Evolutionary conservation across 1,140 invertebrate species (phyloP).

Genomic region (Ladona fulva): DNA sequence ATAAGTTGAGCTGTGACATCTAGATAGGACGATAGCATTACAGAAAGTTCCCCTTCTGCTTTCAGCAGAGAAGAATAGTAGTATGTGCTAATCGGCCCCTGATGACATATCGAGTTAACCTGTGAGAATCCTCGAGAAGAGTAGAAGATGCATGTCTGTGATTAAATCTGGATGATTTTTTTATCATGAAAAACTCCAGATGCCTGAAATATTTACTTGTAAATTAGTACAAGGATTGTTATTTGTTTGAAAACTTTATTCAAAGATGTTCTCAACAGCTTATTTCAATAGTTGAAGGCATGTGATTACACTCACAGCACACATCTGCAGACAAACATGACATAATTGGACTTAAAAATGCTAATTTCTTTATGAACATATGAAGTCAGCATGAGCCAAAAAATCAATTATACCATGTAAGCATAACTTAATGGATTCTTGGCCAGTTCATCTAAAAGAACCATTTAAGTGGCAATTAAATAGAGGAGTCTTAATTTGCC

Average conservation of each 20-base stretch:
- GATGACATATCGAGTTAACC: too few relatives aligned
- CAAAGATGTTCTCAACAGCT: conserved; percentile 6
- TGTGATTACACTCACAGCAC: conserved; percentile 4
- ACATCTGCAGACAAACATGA: not conserved
- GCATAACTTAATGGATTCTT: not conserved
- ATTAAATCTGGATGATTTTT: not conserved
- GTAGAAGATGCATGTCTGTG: not conserved
- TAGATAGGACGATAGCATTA: too few relatives aligned
- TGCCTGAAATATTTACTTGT: not conserved
- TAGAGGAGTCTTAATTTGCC: too few relatives aligned
- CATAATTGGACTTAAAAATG: not conserved
- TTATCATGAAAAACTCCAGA: not conserved
- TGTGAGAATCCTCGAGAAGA: too few relatives aligned
- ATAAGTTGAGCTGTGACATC: too few relatives aligned
- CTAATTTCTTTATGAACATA: not conserved
- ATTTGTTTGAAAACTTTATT: conserved; percentile 8
- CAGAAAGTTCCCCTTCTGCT: too few relatives aligned
- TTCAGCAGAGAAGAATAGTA: too few relatives aligned
- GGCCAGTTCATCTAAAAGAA: not conserved
- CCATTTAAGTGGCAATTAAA: not conserved
- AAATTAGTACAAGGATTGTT: not conserved
- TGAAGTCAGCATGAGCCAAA: not conserved
- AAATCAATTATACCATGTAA: not conserved
- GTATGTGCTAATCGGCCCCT: too few relatives aligned
- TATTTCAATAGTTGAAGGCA: conserved; percentile 2